Base-by-base conservation (phyloP, 23 tunicate species). In the Corella eumyota region DNA sequence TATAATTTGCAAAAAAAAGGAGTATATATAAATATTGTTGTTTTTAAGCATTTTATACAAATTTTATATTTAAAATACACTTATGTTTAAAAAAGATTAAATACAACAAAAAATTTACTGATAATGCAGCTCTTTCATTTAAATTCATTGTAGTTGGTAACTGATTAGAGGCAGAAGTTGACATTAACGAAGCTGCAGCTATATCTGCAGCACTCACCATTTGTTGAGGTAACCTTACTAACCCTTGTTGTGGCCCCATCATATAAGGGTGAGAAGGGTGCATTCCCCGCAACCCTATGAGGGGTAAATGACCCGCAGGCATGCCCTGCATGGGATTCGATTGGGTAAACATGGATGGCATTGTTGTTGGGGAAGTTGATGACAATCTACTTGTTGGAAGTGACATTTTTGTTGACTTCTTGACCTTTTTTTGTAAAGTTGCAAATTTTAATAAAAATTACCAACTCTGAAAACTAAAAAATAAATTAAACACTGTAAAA, bases 371-470 rank as follows among this genome's bases (percentile, higher is more conserved):
- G 28, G 58, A 25, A 15, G 61, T 15, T 6, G 53, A 25, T 28
- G 64, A 50, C 62, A 65, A 44, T 53, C 70, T 68, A 58, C 73
- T 33, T 20, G 82, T 75, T 32, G 82, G 82, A 2, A 75, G 36
- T 7, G 82, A 75, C 82, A 75, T 75, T 64, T 30, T 58, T 11
- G 15, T 40, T 40, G 11, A 40, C 15, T 40, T 40, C 15, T 40
- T n/a, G n/a, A n/a, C n/a, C n/a, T n/a, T n/a, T n/a, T n/a, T n/a
- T n/a, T n/a, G n/a, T n/a, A n/a, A n/a, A n/a, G n/a, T n/a, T n/a
- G n/a, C n/a, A n/a, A n/a, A n/a, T n/a, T n/a, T n/a, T n/a, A n/a
- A n/a, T n/a, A n/a, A n/a, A n/a, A n/a, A n/a, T n/a, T n/a, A n/a
- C n/a, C n/a, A n/a, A n/a, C n/a, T n/a, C n/a, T n/a, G n/a, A n/a